Evolutionary conservation across 2,888 invertebrate species (phyloP), one percentile per base, ranked within the genome.

Genomic region (Patella pellucida): DNA sequence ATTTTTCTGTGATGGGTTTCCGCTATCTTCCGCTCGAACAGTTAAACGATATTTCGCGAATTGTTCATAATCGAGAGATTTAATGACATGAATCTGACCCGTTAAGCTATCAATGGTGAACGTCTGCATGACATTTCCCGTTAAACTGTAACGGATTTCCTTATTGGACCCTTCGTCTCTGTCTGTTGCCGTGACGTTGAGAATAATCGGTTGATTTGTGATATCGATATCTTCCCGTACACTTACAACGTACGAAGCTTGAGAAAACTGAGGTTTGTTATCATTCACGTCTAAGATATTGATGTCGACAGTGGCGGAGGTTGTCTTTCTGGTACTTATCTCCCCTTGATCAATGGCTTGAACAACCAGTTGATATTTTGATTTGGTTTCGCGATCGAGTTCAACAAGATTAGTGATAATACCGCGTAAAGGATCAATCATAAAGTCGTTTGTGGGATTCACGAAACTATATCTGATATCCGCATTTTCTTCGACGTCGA

Each of bases 201-300:
- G 95, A 52, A 99, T 94, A 1, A 96, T 94, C 1, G 97, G 97
- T 89, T 95, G 95, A 73, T 94, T 94, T 11, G 94, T 94, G 82
- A 95, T 95, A 90, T 95, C 95, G 83, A 96, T 94, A 91, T 98
- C 97, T 91, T 99, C 99, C 4, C 95, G 94, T 7, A 91, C 88
- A 71, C 94, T 94, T 0, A 96, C 95, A 0, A 95, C 95, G 91
- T 97, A 97, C 0, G 96, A 95, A 19, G 71, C 93, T 91, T 97
- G 96, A 71, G 95, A 95, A 91, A 98, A 98, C 1, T 94, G 93
- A 0, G 98, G 98, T 3, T 95, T 94, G 90, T 99, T 98, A 88
- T 99, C 99, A 88, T 99, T 99, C 0, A 98, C 97, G 90, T 99
- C 99, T 0, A 95, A 95, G 0, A 99, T 95, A 0, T 96, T 95